Evolutionary conservation across 2,113 vertebrate species (phyloP), one percentile per base, ranked within the genome.

Genomic region (Plectropomus leopardus): DNA sequence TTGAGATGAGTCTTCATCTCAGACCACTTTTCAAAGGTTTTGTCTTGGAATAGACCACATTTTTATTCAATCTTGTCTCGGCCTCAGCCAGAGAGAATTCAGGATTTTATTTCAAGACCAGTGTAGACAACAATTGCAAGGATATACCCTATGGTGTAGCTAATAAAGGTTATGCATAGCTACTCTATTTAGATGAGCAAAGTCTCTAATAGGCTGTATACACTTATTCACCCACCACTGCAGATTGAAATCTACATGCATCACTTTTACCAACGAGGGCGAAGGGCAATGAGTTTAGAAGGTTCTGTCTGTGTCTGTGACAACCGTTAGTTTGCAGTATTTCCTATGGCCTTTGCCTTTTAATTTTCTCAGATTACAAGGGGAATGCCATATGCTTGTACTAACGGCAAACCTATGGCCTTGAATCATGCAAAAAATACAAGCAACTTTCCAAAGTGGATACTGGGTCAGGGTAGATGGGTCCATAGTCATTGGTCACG

Each of bases 401-500:
- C 58, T 70, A 3, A 1, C 40, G 28, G n/a, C 4, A 54, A 28
- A n/a, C 44, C 57, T 63, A 24, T 54, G 51, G 65, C 45, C 51
- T 67, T 61, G 23, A 58, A 71, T 84, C 57, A 76, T 8, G 19
- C 40, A 68, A 74, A 84, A 66, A 70, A 70, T 32, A 24, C 57
- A 65, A 69, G 65, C 42, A 9, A 78, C 76, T 85, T 85, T 79
- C 53, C 51, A 85, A 72, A 85, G 65, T 78, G 79, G 51, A 64
- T 72, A 32, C 34, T 40, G n/a, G 51, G 59, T 72, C 59, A 78
- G 28, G 23, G 21, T 58, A 24, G 54, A 30, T 30, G 11, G 17
- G 32, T 72, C 60, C 26, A 30, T 76, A 61, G 76, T 76, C 61
- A 76, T 63, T 42, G 9, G 21, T 7, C 28, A 58, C 16, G 71